phyloP scores from a whole-genome alignment of 2,113 vertebrate species.

The Vidua chalybeata region DNA sequence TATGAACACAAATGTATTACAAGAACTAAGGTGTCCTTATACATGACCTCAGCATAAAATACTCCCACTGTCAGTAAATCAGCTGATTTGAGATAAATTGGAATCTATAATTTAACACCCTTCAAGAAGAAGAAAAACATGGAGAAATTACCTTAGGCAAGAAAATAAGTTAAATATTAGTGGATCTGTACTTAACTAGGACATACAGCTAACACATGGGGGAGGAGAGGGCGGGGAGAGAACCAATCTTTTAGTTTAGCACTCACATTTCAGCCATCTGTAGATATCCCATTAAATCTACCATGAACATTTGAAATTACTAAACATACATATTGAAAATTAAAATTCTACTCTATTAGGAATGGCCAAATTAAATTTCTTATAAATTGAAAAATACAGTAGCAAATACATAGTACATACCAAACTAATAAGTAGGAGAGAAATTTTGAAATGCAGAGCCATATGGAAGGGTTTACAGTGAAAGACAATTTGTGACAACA shows the following conservation, averaged over 20 bases:
- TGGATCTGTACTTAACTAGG: background rate
- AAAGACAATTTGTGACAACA: background rate
- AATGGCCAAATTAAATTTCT: background rate
- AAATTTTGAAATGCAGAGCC: background rate
- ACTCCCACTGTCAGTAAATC: background rate
- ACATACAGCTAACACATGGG: background rate
- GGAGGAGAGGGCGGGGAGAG: background rate
- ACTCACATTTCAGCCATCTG: background rate
- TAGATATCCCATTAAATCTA: background rate
- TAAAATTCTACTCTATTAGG: background rate
- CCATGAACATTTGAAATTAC: background rate
- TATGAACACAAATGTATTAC: background rate
- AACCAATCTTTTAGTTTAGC: background rate
- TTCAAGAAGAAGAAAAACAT: background rate
- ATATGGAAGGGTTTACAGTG: background rate
- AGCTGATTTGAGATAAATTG: background rate
- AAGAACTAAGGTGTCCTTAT: background rate
- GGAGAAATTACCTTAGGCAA: background rate
- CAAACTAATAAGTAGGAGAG: background rate
- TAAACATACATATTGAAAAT: background rate
- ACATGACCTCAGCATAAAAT: background rate
- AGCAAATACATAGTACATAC: background rate
- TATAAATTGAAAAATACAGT: background rate
- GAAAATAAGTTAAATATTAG: constrained; percentile 4
- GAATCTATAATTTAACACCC: background rate